These are phyloP conservation scores for Lasioglossum baleicum DNA, from an alignment of 1,140 invertebrate species.

Conservation along the genomic window DNA sequence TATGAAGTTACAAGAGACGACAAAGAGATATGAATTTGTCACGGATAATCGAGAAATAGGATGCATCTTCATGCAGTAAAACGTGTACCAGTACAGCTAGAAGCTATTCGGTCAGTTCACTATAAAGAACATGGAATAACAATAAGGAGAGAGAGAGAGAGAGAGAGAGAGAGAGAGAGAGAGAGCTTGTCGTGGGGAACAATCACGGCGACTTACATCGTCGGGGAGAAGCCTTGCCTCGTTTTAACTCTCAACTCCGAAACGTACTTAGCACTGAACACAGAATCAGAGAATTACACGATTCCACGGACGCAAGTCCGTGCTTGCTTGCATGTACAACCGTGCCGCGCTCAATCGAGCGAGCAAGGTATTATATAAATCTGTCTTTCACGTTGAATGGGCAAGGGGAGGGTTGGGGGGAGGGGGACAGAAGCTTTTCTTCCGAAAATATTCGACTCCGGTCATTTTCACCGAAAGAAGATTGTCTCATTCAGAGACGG, in stretches of 20 bases:
- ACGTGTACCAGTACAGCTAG: not conserved
- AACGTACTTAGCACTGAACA: slow-evolving; percentile 8
- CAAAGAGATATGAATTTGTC: not conserved
- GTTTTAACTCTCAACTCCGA: slow-evolving; percentile 14
- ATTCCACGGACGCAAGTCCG: not conserved
- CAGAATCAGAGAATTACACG: not conserved
- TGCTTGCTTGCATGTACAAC: not conserved
- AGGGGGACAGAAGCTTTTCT: not conserved
- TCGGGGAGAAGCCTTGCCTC: not conserved
- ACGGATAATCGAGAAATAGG: not conserved
- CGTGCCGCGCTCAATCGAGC: slow-evolving; percentile 1
- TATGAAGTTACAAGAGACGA: not conserved
- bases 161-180: no score
- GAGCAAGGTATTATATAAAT: slow-evolving; percentile 19
- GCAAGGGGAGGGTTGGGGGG: no score
- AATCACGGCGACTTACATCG: slow-evolving; percentile 4
- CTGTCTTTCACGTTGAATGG: no score
- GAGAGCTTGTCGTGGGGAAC: not conserved
- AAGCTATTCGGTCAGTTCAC: slow-evolving; percentile 1
- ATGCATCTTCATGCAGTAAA: not conserved
- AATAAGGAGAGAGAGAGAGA: not conserved
- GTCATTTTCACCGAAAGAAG: not conserved
- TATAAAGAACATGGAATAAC: slow-evolving; percentile 23
- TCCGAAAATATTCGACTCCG: not conserved
- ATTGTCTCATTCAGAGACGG: not conserved